A percentile compares a stretch with the other conserved stretches of the same genome.
Evolutionary conservation across 1,140 invertebrate species (phyloP).

Genomic region (Metaphire vulgaris): DNA sequence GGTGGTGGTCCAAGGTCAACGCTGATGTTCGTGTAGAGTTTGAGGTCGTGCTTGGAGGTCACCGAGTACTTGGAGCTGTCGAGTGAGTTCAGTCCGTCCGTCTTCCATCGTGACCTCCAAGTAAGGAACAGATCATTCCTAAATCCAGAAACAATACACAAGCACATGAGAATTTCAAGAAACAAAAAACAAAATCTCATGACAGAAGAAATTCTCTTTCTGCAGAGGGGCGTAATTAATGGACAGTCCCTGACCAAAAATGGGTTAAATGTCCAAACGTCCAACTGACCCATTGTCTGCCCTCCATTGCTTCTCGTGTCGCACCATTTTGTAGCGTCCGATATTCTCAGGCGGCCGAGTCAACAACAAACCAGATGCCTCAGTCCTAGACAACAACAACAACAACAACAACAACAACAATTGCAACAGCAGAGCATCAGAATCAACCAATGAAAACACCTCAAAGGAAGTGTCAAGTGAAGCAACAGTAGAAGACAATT

Average conservation of each 20-base stretch:
- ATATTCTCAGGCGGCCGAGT: slow-evolving; percentile 47
- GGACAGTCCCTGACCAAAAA: too few species aligned
- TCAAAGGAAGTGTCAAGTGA: too few species aligned
- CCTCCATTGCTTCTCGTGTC: slow-evolving; percentile 42
- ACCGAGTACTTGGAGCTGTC: slow-evolving; percentile 9
- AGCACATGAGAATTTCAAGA: too few species aligned
- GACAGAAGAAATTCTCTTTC: not conserved
- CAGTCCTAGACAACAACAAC: slow-evolving; percentile 33
- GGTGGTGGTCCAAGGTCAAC: slow-evolving; percentile 22
- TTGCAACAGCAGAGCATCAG: slow-evolving; percentile 11
- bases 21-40: slow-evolving; percentile 20
- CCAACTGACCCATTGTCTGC: slow-evolving; percentile 42
- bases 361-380: slow-evolving; percentile 38
- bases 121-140: slow-evolving; percentile 29
- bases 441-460: too few species aligned
- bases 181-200: not conserved
- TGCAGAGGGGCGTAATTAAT: too few species aligned
- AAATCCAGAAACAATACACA: too few species aligned
- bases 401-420: slow-evolving; percentile 19
- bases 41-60: not conserved
- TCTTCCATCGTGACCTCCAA: slow-evolving; percentile 20
- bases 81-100: slow-evolving; percentile 19
- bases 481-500: too few species aligned
- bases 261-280: too few species aligned
- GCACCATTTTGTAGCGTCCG: slow-evolving; percentile 50